phyloP scores from a whole-genome alignment of 2,113 vertebrate species.

The Regulus satrapa region DNA sequence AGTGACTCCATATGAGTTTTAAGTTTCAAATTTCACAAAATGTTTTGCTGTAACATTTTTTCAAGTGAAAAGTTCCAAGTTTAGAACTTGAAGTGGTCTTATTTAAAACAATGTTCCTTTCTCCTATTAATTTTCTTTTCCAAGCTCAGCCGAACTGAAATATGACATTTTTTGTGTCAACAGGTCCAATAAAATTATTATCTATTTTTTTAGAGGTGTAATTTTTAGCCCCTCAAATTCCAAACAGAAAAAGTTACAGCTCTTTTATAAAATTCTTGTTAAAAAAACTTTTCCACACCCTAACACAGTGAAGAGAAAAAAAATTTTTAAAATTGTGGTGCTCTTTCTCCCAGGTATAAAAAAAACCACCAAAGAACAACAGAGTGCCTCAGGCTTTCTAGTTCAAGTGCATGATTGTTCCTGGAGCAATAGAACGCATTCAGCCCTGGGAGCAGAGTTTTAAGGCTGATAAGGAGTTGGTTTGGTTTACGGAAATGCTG shows the following conservation, averaged over 20 bases:
- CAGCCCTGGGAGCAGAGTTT: not conserved
- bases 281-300: not conserved
- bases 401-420: not conserved
- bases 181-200: not conserved
- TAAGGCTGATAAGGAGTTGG: not conserved
- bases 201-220: not conserved
- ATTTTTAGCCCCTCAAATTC: not conserved
- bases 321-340: not conserved
- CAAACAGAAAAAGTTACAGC: not conserved
- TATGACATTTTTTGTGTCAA: not conserved
- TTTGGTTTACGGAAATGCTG: not conserved
- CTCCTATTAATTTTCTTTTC: not conserved
- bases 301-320: not conserved
- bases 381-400: not conserved
- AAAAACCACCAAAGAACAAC: not conserved
- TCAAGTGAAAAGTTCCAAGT: not conserved
- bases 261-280: not conserved
- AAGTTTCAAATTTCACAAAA: not conserved
- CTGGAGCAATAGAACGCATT: rapidly evolving
- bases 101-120: slow-evolving; percentile 34
- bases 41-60: not conserved
- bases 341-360: not conserved
- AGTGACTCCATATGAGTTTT: not conserved
- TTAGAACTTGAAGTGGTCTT: not conserved
- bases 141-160: not conserved